A percentile compares a stretch with the other conserved stretches of the same genome.
phyloP scores from a whole-genome alignment of 2,797 vertebrate genomes.

The Alosa sapidissima region DNA sequence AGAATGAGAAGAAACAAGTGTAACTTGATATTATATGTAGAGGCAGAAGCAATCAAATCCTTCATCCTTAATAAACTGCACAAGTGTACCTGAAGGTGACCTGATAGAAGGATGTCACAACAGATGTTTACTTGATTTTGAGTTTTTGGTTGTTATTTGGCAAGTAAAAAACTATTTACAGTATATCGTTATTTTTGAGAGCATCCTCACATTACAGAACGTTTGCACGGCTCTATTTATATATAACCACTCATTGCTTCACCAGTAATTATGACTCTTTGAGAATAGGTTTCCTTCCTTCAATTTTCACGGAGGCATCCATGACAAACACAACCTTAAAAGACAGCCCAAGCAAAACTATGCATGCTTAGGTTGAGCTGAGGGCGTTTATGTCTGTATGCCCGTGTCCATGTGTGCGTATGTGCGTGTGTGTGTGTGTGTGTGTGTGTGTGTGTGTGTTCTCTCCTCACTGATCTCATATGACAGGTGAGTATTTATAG shows the following conservation, averaged over 20 bases:
- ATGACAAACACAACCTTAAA: conserved; percentile 31
- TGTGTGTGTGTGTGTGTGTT: background rate
- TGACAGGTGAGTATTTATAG: conserved; percentile 25
- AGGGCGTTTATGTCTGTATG: background rate
- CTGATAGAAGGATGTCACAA: background rate
- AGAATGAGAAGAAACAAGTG: too few species aligned
- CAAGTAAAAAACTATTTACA: too few species aligned
- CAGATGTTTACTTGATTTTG: too few species aligned
- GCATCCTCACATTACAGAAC: too few species aligned
- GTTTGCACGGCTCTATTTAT: background rate
- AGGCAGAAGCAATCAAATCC: too few species aligned
- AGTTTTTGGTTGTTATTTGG: too few species aligned
- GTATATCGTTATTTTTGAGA: too few species aligned
- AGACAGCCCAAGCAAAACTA: background rate
- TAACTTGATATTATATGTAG: too few species aligned
- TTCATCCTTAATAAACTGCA: too few species aligned
- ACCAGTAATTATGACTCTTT: conserved; percentile 71
- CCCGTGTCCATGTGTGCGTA: background rate
- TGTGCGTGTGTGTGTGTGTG: background rate
- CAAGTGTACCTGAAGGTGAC: background rate
- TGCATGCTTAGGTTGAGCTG: background rate
- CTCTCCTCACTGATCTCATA: background rate
- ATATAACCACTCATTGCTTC: background rate
- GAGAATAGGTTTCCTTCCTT: conserved; percentile 62
- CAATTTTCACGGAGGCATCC: conserved; percentile 52